Evolutionary conservation across 2,797 vertebrate species (phyloP).

Genomic region (Periparus ater): DNA sequence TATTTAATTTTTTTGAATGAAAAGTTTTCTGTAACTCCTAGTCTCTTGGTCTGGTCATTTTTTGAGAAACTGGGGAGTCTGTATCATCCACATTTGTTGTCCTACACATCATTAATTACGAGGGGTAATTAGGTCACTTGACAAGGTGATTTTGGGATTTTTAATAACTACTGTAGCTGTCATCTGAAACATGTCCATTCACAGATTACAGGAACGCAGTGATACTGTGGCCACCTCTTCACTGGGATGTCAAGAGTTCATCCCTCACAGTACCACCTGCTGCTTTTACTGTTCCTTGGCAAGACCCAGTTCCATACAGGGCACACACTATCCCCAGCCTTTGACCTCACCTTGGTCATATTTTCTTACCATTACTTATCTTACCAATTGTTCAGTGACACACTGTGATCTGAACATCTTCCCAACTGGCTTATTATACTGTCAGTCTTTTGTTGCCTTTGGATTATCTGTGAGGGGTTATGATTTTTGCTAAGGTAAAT

Average conservation of each 20-base stretch:
- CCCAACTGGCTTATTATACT: neutral
- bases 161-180: neutral
- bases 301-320: neutral
- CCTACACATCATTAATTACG: neutral
- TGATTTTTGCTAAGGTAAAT: neutral
- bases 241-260: neutral
- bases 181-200: neutral
- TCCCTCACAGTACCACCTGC: neutral
- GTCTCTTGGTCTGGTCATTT: neutral
- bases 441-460: neutral
- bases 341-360: neutral
- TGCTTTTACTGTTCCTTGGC: neutral
- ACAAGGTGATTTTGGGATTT: accelerated
- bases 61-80: neutral
- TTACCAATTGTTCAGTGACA: neutral
- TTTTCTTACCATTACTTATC: neutral
- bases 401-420: neutral
- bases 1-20: neutral
- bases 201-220: neutral
- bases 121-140: neutral
- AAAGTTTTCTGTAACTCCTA: neutral
- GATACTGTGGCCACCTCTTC: neutral
- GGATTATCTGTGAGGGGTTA: neutral
- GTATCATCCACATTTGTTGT: neutral
- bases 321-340: neutral